Base-by-base conservation (phyloP, 1,140 invertebrate species). In the Drosophila seguyi region DNA sequence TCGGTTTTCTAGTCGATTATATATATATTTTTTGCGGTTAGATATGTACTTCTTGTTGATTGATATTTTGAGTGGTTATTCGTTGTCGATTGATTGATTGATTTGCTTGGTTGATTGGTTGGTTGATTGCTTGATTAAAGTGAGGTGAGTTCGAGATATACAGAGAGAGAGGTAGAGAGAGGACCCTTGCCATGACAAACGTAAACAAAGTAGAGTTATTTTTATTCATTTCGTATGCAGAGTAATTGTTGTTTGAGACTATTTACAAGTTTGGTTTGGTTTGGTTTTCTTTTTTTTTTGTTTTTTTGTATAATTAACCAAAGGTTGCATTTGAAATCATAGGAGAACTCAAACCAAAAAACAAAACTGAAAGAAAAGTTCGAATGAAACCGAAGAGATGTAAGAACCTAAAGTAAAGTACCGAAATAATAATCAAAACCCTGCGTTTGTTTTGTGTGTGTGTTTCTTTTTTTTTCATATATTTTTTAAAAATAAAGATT, bases 151-250 rank as follows among this genome's bases (percentile, higher is more conserved):
- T 80, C 67, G 34, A 86, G 74, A 81, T 72, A 67, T 66, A 74
- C 36, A 76, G 59, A 81, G 66, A 78, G 72, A 81, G 81, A 75
- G 75, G 78, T 58, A 79, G 78, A 90, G 85, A 90, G 85, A 90
- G 85, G 85, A 90, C 85, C 85, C 85, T 90, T 90, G 85, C 85
- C 85, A 81, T 90, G 85, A 90, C 83, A 87, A 87, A 87, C 67
- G 83, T 82, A 86, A 85, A 76, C 67, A 74, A 75, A 82, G 84
- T 68, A 77, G 75, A 86, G 67, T 90, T 90, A 74, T 66, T 59
- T 66, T 59, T 81, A 71, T 78, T 86, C 69, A 78, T 78, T 87
- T 85, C 60, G 79, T 81, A 86, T 87, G 83, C 67, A 84, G 84
- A 88, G 81, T 90, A 82, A 75, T 81, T 88, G 75, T 76, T 87